phyloP scores from a whole-genome alignment of 2,797 vertebrate species.

The Silurus lanzhouensis region DNA sequence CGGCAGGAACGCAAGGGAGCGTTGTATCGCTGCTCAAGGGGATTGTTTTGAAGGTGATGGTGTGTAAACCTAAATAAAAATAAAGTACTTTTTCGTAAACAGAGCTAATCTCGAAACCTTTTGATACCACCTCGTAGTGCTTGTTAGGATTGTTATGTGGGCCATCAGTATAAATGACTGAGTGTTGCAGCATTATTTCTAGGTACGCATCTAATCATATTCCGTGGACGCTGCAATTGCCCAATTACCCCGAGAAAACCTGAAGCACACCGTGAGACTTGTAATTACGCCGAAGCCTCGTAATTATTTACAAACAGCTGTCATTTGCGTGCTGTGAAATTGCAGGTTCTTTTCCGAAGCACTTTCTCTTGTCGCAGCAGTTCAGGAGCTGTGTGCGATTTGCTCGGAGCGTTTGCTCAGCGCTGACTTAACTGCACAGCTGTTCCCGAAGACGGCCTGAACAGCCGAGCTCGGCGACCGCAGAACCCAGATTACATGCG shows the following conservation, averaged over 20 bases:
- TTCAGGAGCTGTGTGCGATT: background rate
- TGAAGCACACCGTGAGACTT: too few relatives aligned
- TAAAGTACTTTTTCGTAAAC: too few relatives aligned
- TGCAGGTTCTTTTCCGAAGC: background rate
- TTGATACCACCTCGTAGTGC: too few relatives aligned
- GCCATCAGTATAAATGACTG: background rate
- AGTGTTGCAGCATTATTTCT: background rate
- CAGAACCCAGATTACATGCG: slow-evolving; percentile 52
- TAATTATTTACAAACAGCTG: background rate
- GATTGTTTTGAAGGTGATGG: too few relatives aligned
- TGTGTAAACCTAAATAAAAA: too few relatives aligned
- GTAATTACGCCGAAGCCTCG: too few relatives aligned
- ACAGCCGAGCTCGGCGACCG: slow-evolving; percentile 40
- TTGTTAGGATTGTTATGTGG: too few relatives aligned
- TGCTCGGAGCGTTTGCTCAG: background rate
- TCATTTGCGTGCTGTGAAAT: slow-evolving; percentile 6
- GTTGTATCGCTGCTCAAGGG: too few relatives aligned
- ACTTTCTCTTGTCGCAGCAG: slow-evolving; percentile 6
- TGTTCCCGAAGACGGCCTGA: slow-evolving; percentile 20
- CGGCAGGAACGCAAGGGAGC: too few relatives aligned
- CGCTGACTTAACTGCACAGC: slow-evolving; percentile 12
- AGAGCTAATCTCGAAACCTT: too few relatives aligned
- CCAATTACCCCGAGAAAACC: too few relatives aligned
- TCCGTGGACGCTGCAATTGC: too few relatives aligned
- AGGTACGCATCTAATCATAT: background rate